These are phyloP conservation scores for Eudyptes chrysolophus DNA, from an alignment of 2,113 vertebrate species.

Conservation along the genomic window DNA sequence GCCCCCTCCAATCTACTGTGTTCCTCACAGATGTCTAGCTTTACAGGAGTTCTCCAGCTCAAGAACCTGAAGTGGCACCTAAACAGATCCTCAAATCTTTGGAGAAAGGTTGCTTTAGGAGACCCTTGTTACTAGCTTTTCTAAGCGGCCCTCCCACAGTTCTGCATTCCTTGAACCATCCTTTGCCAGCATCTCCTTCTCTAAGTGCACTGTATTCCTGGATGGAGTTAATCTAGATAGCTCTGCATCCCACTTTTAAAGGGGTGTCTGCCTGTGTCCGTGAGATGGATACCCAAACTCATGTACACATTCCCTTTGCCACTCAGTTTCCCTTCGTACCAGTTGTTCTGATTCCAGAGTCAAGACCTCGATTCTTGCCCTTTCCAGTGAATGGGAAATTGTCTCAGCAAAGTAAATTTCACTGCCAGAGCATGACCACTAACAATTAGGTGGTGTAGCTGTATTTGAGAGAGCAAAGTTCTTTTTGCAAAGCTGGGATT, in stretches of 20 bases:
- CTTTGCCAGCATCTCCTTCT: not conserved
- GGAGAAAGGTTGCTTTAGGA: not conserved
- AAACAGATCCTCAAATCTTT: not conserved
- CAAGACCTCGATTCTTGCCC: not conserved
- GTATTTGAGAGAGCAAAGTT: not conserved
- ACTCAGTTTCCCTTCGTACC: not conserved
- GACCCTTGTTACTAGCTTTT: not conserved
- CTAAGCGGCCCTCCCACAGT: not conserved
- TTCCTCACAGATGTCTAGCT: not conserved
- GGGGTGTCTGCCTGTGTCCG: not conserved
- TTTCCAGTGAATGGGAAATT: not conserved
- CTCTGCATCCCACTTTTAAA: not conserved
- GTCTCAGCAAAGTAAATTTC: not conserved
- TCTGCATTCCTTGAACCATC: not conserved
- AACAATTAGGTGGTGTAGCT: not conserved
- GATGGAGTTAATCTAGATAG: not conserved
- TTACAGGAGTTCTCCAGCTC: not conserved
- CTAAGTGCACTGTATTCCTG: not conserved
- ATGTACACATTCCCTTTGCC: not conserved
- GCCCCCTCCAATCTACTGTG: not conserved
- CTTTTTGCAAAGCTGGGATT: not conserved
- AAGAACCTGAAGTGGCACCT: not conserved
- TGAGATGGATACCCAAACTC: not conserved
- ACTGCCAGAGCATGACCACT: not conserved
- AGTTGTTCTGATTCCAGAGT: not conserved